phyloP scores from a whole-genome alignment of 2,888 invertebrate species.

The Ichneumon xanthorius region DNA sequence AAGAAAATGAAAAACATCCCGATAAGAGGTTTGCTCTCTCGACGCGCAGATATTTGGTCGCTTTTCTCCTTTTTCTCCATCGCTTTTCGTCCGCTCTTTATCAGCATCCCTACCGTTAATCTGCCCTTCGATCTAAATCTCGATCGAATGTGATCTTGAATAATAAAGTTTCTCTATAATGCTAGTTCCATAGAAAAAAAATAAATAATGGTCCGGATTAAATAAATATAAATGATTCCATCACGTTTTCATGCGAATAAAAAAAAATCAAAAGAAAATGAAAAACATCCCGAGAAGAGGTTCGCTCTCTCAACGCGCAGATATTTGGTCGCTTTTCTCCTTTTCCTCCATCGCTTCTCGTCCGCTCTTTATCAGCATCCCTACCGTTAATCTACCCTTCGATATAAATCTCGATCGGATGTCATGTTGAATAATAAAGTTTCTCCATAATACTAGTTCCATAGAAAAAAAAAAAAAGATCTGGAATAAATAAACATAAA shows the following conservation, averaged over 20 bases:
- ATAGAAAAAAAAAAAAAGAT: background rate
- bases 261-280: background rate
- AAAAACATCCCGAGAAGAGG: background rate
- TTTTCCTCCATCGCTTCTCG: background rate
- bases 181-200: no score
- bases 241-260: no score
- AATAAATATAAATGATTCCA: no score
- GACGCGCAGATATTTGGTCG: background rate
- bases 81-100: background rate
- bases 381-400: background rate
- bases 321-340: background rate
- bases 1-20: background rate
- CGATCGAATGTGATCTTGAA: no score
- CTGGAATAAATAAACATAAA: background rate
- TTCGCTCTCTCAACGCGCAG: background rate
- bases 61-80: background rate
- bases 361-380: background rate
- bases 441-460: background rate
- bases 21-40: background rate
- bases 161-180: no score
- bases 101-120: background rate
- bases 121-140: no score
- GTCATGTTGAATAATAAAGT: background rate
- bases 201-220: no score
- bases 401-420: background rate